These are phyloP conservation scores for Ammodramus savannarum DNA, from an alignment of 2,113 vertebrate species.

Conservation along the genomic window DNA sequence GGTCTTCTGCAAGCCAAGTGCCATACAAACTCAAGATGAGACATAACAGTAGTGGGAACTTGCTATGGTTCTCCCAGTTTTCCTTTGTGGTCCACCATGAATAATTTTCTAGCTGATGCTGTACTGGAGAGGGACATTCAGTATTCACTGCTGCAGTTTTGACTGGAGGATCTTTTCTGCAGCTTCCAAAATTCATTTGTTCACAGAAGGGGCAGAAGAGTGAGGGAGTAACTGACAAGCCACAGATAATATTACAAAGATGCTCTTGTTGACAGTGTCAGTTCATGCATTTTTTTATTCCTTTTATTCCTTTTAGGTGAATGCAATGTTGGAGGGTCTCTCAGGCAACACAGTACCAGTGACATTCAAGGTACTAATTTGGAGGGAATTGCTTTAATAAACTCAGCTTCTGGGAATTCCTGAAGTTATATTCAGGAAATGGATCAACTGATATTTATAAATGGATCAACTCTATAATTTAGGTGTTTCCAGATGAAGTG, in stretches of 20 bases:
- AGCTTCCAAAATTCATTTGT: neutral
- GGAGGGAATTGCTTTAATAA: neutral
- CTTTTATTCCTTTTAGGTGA: neutral
- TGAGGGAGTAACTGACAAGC: neutral
- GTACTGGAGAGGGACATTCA: neutral
- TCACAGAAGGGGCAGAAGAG: neutral
- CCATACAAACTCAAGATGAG: neutral
- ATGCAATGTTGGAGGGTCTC: neutral
- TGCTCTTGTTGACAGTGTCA: neutral
- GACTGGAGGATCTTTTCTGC: neutral
- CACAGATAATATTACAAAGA: neutral
- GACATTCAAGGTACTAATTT: neutral
- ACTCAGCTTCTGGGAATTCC: neutral
- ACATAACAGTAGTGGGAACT: neutral
- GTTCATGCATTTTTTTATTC: neutral
- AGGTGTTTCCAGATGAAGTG: neutral
- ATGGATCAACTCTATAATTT: neutral
- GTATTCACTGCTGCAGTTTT: neutral
- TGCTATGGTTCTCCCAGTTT: neutral
- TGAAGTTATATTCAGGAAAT: neutral
- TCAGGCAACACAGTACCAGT: rapidly evolving
- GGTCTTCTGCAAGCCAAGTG: neutral
- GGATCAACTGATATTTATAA: neutral
- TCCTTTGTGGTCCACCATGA: neutral
- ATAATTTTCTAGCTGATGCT: neutral